A percentile compares a stretch with the other conserved stretches of the same genome.
These are phyloP conservation scores for Catalaphyllia jardinei DNA, from an alignment of 64 coral and sea anemone genomes.

Conservation along the genomic window DNA sequence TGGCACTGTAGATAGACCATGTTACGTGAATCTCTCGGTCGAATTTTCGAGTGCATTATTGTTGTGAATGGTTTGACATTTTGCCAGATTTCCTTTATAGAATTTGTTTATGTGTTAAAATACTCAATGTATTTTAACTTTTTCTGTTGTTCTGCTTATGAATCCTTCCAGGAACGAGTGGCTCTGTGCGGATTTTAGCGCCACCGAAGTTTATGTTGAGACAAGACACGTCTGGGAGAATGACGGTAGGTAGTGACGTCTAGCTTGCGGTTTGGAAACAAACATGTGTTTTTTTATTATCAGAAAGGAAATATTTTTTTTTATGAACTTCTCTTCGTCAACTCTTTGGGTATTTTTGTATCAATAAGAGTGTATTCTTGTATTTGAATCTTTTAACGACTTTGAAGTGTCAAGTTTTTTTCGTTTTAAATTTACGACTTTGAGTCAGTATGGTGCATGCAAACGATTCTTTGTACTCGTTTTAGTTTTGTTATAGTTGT, in stretches of 20 bases:
- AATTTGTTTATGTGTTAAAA: neutral
- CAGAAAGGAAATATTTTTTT: neutral
- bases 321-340: neutral
- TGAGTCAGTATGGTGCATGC: no score
- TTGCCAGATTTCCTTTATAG: neutral
- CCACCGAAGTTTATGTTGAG: constrained; percentile 35
- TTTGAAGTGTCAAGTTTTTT: no score
- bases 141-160: neutral
- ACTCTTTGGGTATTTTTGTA: no score
- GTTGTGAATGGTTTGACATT: neutral
- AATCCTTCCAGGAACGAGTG: neutral
- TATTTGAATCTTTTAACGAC: no score
- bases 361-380: no score
- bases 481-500: no score
- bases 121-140: neutral
- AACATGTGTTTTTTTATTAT: neutral
- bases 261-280: neutral
- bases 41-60: neutral
- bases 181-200: constrained; percentile 12
- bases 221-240: constrained; percentile 3
- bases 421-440: no score
- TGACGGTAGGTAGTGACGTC: neutral
- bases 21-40: neutral
- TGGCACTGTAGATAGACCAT: neutral
- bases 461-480: no score